Base-by-base conservation (phyloP, 1,140 invertebrate species). In the Oreohelix idahoensis region DNA sequence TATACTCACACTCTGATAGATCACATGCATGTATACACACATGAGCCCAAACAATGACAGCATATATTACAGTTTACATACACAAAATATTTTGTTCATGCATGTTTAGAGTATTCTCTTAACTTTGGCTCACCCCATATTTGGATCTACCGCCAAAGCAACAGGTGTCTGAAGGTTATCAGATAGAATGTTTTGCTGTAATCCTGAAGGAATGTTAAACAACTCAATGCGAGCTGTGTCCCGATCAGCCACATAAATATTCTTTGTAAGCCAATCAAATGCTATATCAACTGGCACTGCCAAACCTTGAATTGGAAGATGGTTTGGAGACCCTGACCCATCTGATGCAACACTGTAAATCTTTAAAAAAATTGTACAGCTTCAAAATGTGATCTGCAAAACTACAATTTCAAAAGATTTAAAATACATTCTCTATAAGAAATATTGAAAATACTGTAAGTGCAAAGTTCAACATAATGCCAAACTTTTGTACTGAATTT, bases 201-300 rank as follows among this genome's bases (percentile, higher is more conserved):
- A 97, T 95, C 92, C 95, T 95, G 58, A 95, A 93, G 15, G 96
- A 96, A 88, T 96, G 95, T 83, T 98, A 93, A 98, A 97, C 0
- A 99, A 95, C 90, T 99, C 97, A 75, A 99, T 96, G 92, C 92
- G 97, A 89, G 98, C 97, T 0, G 97, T 97, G 20, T 98, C 94
- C 32, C 96, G 95, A 91, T 99, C 98, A 0, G 97, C 97, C 17
- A 99, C 96, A 92, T 99, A 99, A 8, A 99, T 93, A 91, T 98
- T 99, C 87, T 98, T 96, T 0, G 96, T 96, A 29, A 99, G 95
- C 97, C 98, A 99, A 93, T 99, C 98, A n/a, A 99, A 95, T 0
- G 98, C 97, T 20, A 99, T 91, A 1, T 96, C 95, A 0, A 96
- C 95, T 0, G 97, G 98, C 17, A 89, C 63, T 0, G 86, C 84